Base-by-base conservation (phyloP, 2,113 vertebrate genomes). In the Microtus oregoni region DNA sequence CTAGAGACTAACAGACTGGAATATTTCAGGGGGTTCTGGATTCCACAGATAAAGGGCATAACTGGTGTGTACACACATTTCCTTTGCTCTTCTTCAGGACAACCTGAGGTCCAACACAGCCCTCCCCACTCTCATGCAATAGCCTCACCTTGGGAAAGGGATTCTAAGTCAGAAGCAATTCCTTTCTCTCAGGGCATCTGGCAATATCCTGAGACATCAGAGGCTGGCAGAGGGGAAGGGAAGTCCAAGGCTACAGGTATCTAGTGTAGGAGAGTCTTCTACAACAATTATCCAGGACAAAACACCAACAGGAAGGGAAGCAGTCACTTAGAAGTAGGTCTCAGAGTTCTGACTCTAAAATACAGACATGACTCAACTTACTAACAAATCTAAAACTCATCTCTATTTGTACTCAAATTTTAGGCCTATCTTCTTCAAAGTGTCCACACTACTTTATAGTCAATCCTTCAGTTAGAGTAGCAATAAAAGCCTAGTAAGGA, bases 261-360 rank as follows among this genome's bases (percentile, higher is more conserved):
- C 11, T 20, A 65, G 24, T 52, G 10, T 6, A 92, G 67, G 11
- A 70, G 10, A 63, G 19, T 4, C 35, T 32, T 35, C 15, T 52
- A 30, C 20, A 86, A 93, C 13, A 75, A 63, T 35, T 81, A 77
- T 10, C 14, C 52, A 35, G 35, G 8, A 68, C 38, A 55, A 90
- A 87, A 86, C 41, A 65, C 65, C 47, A 79, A 38, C 0, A 20
- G 10, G 10, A 41, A 67, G 15, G 86, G 67, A 93, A 91, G 67
- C 26, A 52, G 5, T 20, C 13, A 89, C 35, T 61, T 38, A 61
- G 38, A 86, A 61, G 15, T 32, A 92, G 22, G 2, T 19, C 52
- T 94, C 73, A 89, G 47, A 89, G 89, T 38, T 5, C 55, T 93
- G 50, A 90, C 41, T 35, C 5, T 52, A 35, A 86, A 97, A 95